A percentile compares a stretch with the other conserved stretches of the same genome.
Evolutionary conservation across 2,113 vertebrate genomes (phyloP).

Genomic region (Melozone crissalis): DNA sequence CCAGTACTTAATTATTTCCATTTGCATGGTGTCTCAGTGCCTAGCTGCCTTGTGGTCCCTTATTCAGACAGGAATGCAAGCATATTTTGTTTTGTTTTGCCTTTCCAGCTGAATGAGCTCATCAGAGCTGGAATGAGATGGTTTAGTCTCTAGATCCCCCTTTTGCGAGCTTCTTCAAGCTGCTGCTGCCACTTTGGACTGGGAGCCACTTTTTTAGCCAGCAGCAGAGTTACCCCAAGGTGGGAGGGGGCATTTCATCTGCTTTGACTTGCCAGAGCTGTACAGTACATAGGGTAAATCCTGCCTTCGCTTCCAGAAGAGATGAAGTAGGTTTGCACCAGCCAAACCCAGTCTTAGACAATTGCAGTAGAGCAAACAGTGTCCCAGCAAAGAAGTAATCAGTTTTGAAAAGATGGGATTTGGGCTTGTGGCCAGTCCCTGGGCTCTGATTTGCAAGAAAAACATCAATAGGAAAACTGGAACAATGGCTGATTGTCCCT

Average conservation of each 20-base stretch:
- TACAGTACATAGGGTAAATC: background rate
- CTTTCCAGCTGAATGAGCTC: background rate
- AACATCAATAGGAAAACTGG: background rate
- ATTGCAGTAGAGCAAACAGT: background rate
- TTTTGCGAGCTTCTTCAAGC: background rate
- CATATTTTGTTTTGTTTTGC: background rate
- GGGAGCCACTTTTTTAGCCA: background rate
- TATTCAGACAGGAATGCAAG: background rate
- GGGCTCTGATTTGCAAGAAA: constrained; percentile 20
- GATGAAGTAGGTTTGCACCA: constrained; percentile 5
- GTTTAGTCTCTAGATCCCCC: background rate
- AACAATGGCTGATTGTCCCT: constrained; percentile 45
- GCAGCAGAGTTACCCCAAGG: background rate
- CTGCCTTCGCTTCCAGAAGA: background rate
- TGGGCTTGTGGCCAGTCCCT: constrained; percentile 58
- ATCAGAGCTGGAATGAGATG: background rate
- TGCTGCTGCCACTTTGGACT: background rate
- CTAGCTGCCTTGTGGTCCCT: background rate
- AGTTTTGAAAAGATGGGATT: constrained; percentile 35
- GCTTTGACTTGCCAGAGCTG: background rate
- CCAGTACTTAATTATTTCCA: background rate
- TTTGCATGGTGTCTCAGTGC: background rate
- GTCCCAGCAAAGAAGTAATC: constrained; percentile 18
- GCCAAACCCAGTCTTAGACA: background rate
- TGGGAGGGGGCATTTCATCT: background rate